Percentiles rank a stretch among this genome's conserved stretches.
Evolutionary conservation across 1,140 invertebrate genomes (phyloP).

Genomic region (Drosophila funebris): DNA sequence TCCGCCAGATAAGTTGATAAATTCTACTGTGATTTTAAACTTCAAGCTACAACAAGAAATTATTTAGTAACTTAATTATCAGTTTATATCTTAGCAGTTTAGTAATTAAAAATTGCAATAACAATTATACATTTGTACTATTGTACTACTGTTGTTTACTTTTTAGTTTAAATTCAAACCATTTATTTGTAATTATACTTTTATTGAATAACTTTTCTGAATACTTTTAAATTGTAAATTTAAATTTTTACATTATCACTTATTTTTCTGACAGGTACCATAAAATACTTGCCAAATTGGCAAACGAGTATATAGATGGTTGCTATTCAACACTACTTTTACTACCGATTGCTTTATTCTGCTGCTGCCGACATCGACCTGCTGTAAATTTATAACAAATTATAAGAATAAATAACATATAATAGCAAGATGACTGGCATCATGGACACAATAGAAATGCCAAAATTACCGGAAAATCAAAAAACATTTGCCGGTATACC

Average conservation of each 20-base stretch:
- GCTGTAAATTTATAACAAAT: constrained; percentile 69
- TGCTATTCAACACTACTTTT: constrained; percentile 20
- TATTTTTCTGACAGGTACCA: background rate
- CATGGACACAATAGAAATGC: constrained; percentile 83
- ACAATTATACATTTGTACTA: too few relatives aligned
- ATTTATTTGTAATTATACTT: background rate
- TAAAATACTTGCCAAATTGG: constrained; percentile 5
- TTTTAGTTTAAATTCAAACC: too few relatives aligned
- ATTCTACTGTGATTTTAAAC: too few relatives aligned
- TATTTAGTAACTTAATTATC: too few relatives aligned
- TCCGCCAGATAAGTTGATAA: too few relatives aligned
- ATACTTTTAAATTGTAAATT: background rate
- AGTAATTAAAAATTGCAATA: too few relatives aligned
- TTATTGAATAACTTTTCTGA: background rate
- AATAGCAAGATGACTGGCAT: constrained; percentile 74
- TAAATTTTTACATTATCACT: background rate
- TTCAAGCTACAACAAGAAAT: too few relatives aligned
- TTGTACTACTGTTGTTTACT: too few relatives aligned
- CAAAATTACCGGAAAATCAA: constrained; percentile 85
- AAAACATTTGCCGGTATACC: constrained; percentile 92
- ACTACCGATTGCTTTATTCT: constrained; percentile 46
- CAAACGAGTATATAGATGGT: background rate
- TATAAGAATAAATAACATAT: constrained; percentile 31
- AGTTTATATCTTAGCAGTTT: too few relatives aligned
- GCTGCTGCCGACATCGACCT: constrained; percentile 48